Base-by-base conservation (phyloP, 2,113 vertebrate species). In the Semicossyphus pulcher region DNA sequence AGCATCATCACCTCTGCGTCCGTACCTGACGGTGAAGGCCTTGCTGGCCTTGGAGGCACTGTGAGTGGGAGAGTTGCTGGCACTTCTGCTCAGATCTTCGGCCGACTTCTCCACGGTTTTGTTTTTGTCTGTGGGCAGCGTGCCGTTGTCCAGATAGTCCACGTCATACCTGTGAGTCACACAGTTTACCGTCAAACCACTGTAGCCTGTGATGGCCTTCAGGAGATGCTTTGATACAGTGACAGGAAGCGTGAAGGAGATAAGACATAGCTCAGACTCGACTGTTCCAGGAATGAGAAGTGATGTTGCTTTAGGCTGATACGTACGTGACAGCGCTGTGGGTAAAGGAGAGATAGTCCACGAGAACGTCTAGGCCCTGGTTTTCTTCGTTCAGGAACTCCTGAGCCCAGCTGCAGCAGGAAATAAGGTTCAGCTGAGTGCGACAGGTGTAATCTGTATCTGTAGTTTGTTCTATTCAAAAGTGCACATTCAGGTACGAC, bases 301-400 rank as follows among this genome's bases (percentile, higher is more conserved):
- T 3, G 34, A 31, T 0, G 8, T 5, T 10, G 6, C 23, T 29
- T 42, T 9, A 7, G n/a, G 12, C 23, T 8, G 53, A 67, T 65
- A 87, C 84, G 1, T 90, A 98, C 97, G 92, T 81, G 78, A 95
- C 92, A 0, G 95, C 93, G 31, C 93, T 94, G 84, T 98, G 97
- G 42, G 96, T 95, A 0, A 94, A 95, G 28, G 96, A 94, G 51
- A 99, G 90, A 71, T 97, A 99, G 34, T 99, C 96, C n/a, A 99
- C 95, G 1, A 99, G 92, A 56, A 97, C 94, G 0, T 99, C 95
- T 79, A 99, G 89, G 3, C 97, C 97, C 0, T 92, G 94, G 85
- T 98, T 98, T 75, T 97, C 95, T 45, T 97, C 94, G 2, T 93
- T 97, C 14, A 99, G 94, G 78, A 99, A 99, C 76, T 97, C 96